Conservation (phyloP, 2,797 vertebrate species). For the Hoplostethus atlanticus region DNA sequence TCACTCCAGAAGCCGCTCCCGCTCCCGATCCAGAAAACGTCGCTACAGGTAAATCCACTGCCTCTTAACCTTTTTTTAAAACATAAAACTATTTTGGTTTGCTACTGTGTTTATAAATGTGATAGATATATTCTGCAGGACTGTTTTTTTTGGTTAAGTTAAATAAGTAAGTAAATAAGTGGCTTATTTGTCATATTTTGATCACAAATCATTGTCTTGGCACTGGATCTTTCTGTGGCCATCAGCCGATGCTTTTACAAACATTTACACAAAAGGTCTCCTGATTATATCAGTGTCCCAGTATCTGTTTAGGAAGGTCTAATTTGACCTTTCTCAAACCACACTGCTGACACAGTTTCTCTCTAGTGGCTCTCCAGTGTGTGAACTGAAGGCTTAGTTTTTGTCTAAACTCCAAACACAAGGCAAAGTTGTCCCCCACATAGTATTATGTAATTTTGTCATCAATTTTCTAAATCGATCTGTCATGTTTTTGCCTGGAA, state of each 20-base stretch:
- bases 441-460: neutral
- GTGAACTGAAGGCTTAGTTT: neutral
- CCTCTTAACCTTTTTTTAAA: neutral
- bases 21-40: conserved; percentile 94
- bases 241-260: neutral
- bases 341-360: neutral
- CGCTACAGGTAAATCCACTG: conserved; percentile 89
- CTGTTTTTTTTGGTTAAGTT: no score
- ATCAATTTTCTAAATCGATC: neutral
- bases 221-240: neutral
- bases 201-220: neutral
- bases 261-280: neutral
- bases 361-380: neutral
- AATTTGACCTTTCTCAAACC: neutral
- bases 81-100: no score
- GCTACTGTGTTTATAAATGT: neutral
- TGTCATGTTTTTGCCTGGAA: neutral
- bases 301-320: neutral
- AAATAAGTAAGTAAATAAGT: no score
- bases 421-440: neutral
- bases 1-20: conserved; percentile 91
- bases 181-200: no score
- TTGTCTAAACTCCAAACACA: neutral
- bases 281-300: neutral
- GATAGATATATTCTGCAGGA: no score